phyloP scores from a whole-genome alignment of 2,797 vertebrate genomes.

The Podarcis siculus region DNA sequence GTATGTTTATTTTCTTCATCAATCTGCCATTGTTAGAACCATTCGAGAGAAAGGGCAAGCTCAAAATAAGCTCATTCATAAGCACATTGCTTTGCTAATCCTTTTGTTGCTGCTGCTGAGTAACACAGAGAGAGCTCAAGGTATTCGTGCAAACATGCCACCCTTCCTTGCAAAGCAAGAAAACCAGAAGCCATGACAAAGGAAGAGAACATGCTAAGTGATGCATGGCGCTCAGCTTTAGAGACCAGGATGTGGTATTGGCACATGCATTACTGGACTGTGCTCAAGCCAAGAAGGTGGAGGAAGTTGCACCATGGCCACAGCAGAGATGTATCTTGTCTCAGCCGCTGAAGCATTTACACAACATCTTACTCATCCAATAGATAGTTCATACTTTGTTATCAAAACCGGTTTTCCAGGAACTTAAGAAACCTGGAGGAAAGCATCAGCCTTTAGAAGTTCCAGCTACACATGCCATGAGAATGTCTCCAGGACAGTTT shows the following conservation, averaged over 20 bases:
- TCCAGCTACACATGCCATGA: background rate
- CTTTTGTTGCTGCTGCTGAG: background rate
- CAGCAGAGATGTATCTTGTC: slow-evolving; percentile 14
- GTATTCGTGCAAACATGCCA: background rate
- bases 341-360: slow-evolving; percentile 24
- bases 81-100: accelerated
- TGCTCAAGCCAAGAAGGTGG: slow-evolving; percentile 19
- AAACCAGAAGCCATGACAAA: background rate
- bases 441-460: background rate
- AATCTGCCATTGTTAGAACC: slow-evolving; percentile 31
- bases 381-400: slow-evolving; percentile 22
- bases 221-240: slow-evolving; percentile 16
- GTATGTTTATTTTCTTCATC: background rate
- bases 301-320: slow-evolving; percentile 17
- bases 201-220: accelerated
- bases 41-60: slow-evolving; percentile 7
- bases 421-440: background rate
- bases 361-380: slow-evolving; percentile 31
- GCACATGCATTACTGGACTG: background rate
- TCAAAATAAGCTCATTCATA: accelerated
- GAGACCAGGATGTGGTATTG: slow-evolving; percentile 52
- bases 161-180: background rate
- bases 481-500: background rate
- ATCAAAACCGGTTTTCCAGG: slow-evolving; percentile 25
- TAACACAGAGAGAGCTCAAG: accelerated